phyloP scores from a whole-genome alignment of 2,888 invertebrate species.

The Cerastoderma edule region DNA sequence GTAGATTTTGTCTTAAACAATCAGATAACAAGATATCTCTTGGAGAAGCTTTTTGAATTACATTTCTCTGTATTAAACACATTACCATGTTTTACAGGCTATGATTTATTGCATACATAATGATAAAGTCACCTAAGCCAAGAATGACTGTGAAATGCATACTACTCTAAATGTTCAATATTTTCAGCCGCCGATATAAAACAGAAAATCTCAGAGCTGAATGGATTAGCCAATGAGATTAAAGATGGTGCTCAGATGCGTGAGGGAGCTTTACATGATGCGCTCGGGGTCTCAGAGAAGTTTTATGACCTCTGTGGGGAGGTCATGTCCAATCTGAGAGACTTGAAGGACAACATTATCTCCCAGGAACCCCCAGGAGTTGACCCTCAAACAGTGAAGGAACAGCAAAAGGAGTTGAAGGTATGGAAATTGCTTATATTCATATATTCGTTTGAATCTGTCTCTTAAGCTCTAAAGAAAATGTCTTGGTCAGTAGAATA shows the following conservation, averaged over 20 bases:
- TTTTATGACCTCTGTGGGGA: conserved; percentile 79
- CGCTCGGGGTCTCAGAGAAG: conserved; percentile 76
- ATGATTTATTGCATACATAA: no score
- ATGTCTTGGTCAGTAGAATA: no score
- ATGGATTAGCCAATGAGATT: conserved; percentile 72
- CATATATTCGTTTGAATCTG: no score
- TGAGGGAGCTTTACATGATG: conserved; percentile 73
- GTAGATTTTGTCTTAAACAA: no score
- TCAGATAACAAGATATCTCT: no score
- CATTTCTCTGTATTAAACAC: no score
- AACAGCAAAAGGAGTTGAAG: conserved; percentile 82
- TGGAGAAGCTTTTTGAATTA: no score
- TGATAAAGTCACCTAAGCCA: no score
- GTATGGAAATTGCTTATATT: no score
- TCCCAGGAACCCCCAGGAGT: conserved; percentile 82
- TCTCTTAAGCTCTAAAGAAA: no score
- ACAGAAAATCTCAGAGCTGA: conserved; percentile 77
- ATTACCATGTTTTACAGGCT: no score
- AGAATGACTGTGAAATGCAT: background rate
- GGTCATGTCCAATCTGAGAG: conserved; percentile 78
- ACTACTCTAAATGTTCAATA: background rate
- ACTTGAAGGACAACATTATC: conserved; percentile 81
- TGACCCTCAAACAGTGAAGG: conserved; percentile 79
- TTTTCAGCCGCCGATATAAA: conserved; percentile 79
- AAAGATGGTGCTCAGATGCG: conserved; percentile 68